Base-by-base conservation (phyloP, 1,140 invertebrate species). In the Pseudachorutes palmiensis region DNA sequence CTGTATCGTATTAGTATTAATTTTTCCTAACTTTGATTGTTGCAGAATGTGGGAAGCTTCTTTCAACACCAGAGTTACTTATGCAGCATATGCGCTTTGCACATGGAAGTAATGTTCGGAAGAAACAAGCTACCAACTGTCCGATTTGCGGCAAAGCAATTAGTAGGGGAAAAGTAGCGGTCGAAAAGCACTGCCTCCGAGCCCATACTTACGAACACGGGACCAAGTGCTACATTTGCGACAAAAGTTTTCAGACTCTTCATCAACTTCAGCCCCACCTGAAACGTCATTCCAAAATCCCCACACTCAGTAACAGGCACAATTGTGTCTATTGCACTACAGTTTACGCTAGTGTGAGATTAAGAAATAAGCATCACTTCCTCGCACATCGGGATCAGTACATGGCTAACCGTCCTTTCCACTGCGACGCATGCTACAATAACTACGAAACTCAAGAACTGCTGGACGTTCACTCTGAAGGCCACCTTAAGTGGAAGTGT, bases 321-420 rank as follows among this genome's bases (percentile, higher is more conserved):
- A 55, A 55, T 26, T 55, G 51, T 24, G 5, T 26, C 24, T 55
- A 55, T 26, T 55, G 51, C 51, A 16, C 51, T 22, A 55, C 9
- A 55, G 51, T 55, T 5, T 55, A 16, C 24, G 12, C 51, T 14
- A 26, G 24, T 55, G 51, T 26, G 14, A 14, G 24, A 9, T 14
- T 55, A 5, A 14, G 51, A 55, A 55, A 55, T 26, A 55, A 55
- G 24, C 51, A 55, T 22, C 51, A 55, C 24, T 55, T 55, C 24
- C 51, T 55, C 9, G 51, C 51, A 5, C 51, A 55, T 26, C 14
- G 51, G 12, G 51, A 55, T 14, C 51, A 55, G 51, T 55, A 55
- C 51, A 5, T 55, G 12, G 51, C 51, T 22, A 5, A 16, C 12
- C 51, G 12, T 26, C 51, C 51, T 19, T 22, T 14, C 24, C 51